Base-by-base conservation (phyloP, 1,140 invertebrate genomes). In the Drosophila subobscura region DNA sequence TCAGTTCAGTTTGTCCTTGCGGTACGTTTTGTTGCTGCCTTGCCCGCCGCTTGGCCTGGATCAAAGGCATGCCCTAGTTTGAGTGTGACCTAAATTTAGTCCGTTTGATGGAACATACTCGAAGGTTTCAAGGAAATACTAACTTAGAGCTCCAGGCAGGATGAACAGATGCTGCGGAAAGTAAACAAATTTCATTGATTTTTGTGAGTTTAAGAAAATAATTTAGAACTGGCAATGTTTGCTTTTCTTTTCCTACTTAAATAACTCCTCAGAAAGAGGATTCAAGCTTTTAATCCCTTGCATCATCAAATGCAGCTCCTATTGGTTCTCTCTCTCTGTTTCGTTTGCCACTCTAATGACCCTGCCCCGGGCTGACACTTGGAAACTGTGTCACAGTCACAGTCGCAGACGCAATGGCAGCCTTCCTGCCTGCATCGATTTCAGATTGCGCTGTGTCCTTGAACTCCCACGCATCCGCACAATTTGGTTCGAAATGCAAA, bases 1-100 rank as follows among this genome's bases (percentile, higher is more conserved):
- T 56, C 57, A 45, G 76, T 25, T 63, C 57, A 45, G 76, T 25
- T 63, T 73, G 80, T 86, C 73, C 81, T 80, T 80, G 77, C 45
- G 65, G 25, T n/a, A 47, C 40, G 23, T 46, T 46, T 46, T 23
- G 29, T 45, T 52, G 45, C 22, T 45, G 25, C 3, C 3, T 27
- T 27, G 25, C 25, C 25, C 29, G 8, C 29, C 5, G 8, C 29
- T 25, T 55, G 53, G 53, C 40, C 37, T 55, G 27, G 51, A 37
- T 37, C 33, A 33, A 4, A 10, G 7, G 8, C 20, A 20, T 49
- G 46, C 23, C 51, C 58, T 41, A 50, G 51, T 52, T 56, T 37
- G 29, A 51, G 33, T 27, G 33, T 59, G 68, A 47, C 67, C 58
- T 59, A 77, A 45, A 61, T 85, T 56, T 63, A 23, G 23, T 50